Evolutionary conservation across 2,888 invertebrate species (phyloP).

Genomic region (Clunio marinus): DNA sequence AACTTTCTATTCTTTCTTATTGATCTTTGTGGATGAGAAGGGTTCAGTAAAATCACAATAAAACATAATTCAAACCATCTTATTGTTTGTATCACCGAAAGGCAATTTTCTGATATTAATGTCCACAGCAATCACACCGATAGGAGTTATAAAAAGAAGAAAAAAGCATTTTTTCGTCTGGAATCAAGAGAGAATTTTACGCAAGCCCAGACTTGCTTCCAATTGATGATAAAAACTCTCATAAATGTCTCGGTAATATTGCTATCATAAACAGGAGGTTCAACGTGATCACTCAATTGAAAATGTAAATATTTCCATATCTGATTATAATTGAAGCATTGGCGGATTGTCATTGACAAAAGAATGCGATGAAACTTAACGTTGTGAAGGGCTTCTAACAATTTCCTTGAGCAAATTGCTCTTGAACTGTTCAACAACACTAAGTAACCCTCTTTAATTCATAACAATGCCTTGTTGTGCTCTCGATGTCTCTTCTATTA

Average conservation of each 20-base stretch:
- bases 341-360: background rate
- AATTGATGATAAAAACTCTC: background rate
- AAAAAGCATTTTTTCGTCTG: background rate
- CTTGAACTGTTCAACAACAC: background rate
- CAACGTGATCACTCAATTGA: background rate
- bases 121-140: background rate
- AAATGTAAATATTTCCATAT: background rate
- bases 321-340: background rate
- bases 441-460: background rate
- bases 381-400: no score
- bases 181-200: no score
- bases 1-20: no score
- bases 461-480: no score
- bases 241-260: background rate
- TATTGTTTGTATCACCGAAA: background rate
- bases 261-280: background rate
- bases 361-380: background rate
- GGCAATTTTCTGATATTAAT: background rate
- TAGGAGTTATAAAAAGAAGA: background rate
- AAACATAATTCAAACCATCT: background rate
- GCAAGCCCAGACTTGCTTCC: background rate
- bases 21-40: background rate
- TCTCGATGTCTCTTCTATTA: background rate
- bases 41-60: background rate
- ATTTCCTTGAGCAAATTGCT: no score